Base-by-base conservation (phyloP, 2,888 invertebrate species). In the Zygogramma bicolorata region DNA sequence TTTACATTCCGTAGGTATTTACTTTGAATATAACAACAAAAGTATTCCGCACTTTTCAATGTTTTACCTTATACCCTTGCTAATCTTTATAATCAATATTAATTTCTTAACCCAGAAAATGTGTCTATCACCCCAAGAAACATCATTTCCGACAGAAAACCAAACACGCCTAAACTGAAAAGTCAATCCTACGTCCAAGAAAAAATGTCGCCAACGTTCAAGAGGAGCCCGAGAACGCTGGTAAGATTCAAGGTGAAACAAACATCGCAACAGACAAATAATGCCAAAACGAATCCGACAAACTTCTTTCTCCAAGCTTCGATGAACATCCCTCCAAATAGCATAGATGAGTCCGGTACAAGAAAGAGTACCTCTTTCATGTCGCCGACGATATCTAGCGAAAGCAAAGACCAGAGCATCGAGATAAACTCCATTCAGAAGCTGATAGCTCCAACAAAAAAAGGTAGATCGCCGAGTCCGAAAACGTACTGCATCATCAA, bases 321-420 rank as follows among this genome's bases (percentile, higher is more conserved):
- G 15, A 13, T 31, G 15, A 15, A 38, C n/a, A 27, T 40, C 18
- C 15, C 27, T n/a, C 18, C 31, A 10, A 8, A 61, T 8, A 61
- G 25, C 27, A n/a, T 7, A 13, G n/a, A 18, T 7, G 34, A 22
- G 15, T 15, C 7, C n/a, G 38, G 38, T n/a, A n/a, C 53, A 5
- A 53, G 53, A 22, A 78, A 72, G 63, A 75, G 60, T 38, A 70
- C 75, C 25, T 77, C 80, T 6, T 87, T 86, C 68, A 86, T 87
- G 86, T 82, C 81, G 1, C 86, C 86, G 1, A 87, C 87, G 0
- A 78, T 86, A 18, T 78, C 86, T 1, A 86, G 86, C 59, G 83
- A 84, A 71, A 81, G 82, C 58, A 86, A 84, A 76, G 85, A 84
- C 71, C 78, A 84, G 67, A 78, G 81, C 66, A 76, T 79, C 10